phyloP scores from a whole-genome alignment of 2,113 vertebrate species.

The Heterotilapia buettikoferi region DNA sequence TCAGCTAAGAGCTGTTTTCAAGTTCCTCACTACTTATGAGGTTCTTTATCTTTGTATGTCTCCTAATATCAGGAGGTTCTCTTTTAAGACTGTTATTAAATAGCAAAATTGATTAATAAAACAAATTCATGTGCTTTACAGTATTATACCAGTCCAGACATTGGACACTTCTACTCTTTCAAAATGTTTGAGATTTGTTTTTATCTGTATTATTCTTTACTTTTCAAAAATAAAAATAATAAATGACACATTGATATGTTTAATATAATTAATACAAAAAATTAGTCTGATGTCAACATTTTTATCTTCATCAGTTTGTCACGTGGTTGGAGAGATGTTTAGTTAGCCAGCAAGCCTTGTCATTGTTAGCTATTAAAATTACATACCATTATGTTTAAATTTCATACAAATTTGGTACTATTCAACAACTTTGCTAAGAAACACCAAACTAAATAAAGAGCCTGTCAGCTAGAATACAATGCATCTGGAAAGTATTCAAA shows the following conservation, averaged over 20 bases:
- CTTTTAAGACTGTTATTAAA: background rate
- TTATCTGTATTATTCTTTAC: background rate
- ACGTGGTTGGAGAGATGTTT: background rate
- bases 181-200: background rate
- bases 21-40: background rate
- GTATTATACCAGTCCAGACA: background rate
- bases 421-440: background rate
- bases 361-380: background rate
- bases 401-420: background rate
- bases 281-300: background rate
- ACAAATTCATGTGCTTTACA: background rate
- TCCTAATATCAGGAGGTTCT: background rate
- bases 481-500: background rate
- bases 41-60: background rate
- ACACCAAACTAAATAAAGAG: background rate
- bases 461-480: background rate
- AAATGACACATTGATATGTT: background rate
- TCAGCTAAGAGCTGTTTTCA: background rate
- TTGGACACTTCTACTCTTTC: background rate
- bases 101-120: background rate
- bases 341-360: background rate
- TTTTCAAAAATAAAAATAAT: background rate
- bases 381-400: background rate
- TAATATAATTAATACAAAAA: background rate
- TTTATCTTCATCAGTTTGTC: background rate